Percentiles rank a stretch among this genome's conserved stretches.
Evolutionary conservation across 2,797 vertebrate species (phyloP).

Genomic region (Caiman crocodilus): DNA sequence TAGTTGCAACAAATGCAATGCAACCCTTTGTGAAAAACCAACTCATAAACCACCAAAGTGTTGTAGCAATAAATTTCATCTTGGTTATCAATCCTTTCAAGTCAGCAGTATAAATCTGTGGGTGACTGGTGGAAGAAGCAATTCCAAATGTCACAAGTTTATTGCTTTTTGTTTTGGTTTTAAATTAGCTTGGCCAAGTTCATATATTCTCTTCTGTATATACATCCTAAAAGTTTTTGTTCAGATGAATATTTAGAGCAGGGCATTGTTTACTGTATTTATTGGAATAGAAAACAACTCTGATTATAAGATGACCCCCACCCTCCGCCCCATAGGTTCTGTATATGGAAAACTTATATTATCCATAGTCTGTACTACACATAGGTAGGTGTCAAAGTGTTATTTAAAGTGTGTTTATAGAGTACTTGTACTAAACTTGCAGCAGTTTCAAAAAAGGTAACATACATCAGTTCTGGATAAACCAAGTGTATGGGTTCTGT

Average conservation of each 20-base stretch:
- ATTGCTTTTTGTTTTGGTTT: neutral
- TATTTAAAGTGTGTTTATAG: too few species aligned
- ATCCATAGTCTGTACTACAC: too few species aligned
- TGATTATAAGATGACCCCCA: too few species aligned
- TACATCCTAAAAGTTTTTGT: neutral
- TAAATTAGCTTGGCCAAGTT: neutral
- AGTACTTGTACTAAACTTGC: too few species aligned
- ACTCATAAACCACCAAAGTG: neutral
- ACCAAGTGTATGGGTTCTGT: too few species aligned
- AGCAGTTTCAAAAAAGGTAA: too few species aligned
- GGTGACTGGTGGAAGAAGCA: neutral
- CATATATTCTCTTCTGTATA: neutral
- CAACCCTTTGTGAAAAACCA: neutral
- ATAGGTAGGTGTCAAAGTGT: too few species aligned
- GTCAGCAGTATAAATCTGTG: neutral
- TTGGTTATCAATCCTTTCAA: neutral
- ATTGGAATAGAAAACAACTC: too few species aligned
- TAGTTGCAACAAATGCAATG: neutral
- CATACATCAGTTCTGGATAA: too few species aligned
- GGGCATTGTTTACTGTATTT: neutral
- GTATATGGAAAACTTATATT: too few species aligned
- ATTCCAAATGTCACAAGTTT: neutral
- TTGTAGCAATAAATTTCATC: neutral
- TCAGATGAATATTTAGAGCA: neutral
- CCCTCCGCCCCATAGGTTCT: too few species aligned